Conservation (phyloP, 1,140 invertebrate genomes). For the Heliconius nattereri region DNA sequence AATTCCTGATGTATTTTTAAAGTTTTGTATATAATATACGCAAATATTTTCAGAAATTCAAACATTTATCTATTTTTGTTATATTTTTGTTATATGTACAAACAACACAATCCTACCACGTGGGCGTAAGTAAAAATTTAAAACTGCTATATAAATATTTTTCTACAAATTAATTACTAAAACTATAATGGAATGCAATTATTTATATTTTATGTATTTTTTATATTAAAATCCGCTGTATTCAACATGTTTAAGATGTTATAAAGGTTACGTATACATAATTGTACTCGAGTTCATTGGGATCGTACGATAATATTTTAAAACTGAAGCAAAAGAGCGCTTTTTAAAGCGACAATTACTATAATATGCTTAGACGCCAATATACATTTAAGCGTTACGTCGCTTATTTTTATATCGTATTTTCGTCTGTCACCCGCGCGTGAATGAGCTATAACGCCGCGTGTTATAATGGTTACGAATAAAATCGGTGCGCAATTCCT, state of each 20-base stretch:
- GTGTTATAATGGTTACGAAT: conserved; percentile 46
- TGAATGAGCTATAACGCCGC: conserved; percentile 50
- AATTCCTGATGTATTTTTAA: not conserved
- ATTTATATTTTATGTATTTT: not conserved
- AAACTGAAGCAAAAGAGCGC: conserved; percentile 38
- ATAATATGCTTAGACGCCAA: conserved; percentile 36
- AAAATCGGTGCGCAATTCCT: conserved; percentile 43
- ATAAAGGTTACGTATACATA: conserved; percentile 26
- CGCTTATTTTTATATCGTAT: conserved; percentile 42
- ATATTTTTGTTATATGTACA: no score
- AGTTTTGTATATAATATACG: not conserved
- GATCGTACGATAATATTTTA: conserved; percentile 52
- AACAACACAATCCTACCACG: not conserved
- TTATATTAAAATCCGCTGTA: conserved; percentile 9
- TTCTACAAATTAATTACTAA: not conserved
- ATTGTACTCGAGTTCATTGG: conserved; percentile 37
- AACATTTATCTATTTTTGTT: not conserved
- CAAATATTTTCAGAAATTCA: not conserved
- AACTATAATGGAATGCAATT: not conserved
- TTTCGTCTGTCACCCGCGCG: conserved; percentile 48
- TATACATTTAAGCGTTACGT: conserved; percentile 30
- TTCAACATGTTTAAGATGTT: conserved; percentile 17
- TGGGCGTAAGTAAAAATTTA: not conserved
- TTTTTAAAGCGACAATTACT: conserved; percentile 30
- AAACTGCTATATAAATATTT: not conserved